Conservation (phyloP, 2,888 invertebrate species). For the Holacanthella duospinosa region DNA sequence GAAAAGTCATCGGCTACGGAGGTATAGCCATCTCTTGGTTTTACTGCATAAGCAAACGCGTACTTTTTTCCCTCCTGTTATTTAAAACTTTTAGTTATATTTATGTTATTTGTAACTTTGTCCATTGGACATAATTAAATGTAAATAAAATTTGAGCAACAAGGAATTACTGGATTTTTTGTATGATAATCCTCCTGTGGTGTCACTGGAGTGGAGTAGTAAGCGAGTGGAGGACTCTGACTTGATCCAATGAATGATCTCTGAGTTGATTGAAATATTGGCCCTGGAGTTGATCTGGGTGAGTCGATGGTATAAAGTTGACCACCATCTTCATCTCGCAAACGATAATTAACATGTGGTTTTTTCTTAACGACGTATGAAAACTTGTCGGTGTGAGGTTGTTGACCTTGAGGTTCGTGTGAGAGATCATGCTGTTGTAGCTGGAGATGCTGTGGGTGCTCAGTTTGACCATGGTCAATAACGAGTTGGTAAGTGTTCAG, state of each 20-base stretch:
- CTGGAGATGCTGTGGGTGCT: not conserved
- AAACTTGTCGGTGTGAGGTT: not conserved
- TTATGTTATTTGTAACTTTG: too few relatives aligned
- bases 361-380: not conserved
- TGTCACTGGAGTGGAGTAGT: not conserved
- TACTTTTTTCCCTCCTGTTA: constrained; percentile 31
- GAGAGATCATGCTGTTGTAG: not conserved
- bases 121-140: not conserved
- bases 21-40: constrained; percentile 18
- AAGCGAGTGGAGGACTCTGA: not conserved
- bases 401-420: not conserved
- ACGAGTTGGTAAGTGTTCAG: not conserved
- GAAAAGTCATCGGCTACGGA: constrained; percentile 50
- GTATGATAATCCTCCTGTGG: not conserved
- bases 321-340: not conserved
- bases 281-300: not conserved
- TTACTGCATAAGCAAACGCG: constrained; percentile 36
- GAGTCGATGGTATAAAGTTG: not conserved
- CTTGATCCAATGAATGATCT: not conserved
- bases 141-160: not conserved
- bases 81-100: too few relatives aligned
- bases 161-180: not conserved
- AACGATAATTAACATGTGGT: not conserved
- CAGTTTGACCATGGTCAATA: not conserved
- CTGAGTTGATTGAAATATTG: not conserved